Base-by-base conservation (phyloP, 2,888 invertebrate genomes). In the Ophion ventricosus region DNA sequence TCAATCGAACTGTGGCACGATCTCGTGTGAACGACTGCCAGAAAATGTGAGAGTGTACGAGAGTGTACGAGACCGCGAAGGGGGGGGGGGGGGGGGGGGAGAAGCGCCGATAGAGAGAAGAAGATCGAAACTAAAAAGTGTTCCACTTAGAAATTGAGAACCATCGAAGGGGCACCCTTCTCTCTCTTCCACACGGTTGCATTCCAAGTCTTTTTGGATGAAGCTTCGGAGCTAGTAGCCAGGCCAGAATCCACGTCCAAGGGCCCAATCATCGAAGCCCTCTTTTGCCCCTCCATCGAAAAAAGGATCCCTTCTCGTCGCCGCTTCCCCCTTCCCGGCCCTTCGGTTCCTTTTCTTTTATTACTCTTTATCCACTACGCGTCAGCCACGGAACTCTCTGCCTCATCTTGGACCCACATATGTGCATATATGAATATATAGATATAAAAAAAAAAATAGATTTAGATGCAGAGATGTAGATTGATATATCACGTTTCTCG, bases 121-220 rank as follows among this genome's bases (percentile, higher is more conserved):
- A 64, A 54, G 26, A 72, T 11, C 11, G n/a, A 40, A 23, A 43
- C 23, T 43, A 64, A 40, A 59, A 26, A 63, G 67, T 66, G 43
- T 54, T 72, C n/a, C 35, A 35, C 35, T 35, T 35, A 35, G 35
- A 26, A 64, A 69, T 74, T 84, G 84, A 84, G 84, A 84, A 81
- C 81, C 84, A 23, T 29, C 40, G 57, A 25, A 64, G 26, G 59
- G 35, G 64, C 14, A 20, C 49, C 69, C 57, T 56, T 59, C 72
- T 40, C n/a, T 57, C 57, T 29, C 57, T 49, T 40, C 77, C 29
- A 64, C 57, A 74, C 57, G 40, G 75, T 29, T 56, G 80, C 67
- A 40, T 61, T 23, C 25, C 78, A 20, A 23, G 70, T 69, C 35
- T 49, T 49, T 84, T 80, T 69, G 77, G 73, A n/a, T 77, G 43